Base-by-base conservation (phyloP, 2,113 vertebrate genomes). In the Antennarius striatus region DNA sequence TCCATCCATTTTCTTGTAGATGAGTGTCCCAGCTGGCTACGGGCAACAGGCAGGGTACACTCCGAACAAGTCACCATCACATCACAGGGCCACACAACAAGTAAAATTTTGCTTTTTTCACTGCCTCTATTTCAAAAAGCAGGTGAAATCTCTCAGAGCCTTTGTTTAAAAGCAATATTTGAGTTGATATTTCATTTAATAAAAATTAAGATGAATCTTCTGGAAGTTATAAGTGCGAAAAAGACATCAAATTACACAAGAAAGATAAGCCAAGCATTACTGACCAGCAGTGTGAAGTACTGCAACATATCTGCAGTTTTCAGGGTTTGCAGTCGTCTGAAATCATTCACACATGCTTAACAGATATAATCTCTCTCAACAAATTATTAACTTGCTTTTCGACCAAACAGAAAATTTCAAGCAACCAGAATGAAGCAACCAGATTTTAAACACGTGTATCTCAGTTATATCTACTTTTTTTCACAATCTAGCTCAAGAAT, bases 251-350 rank as follows among this genome's bases (percentile, higher is more conserved):
- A 6, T 7, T 5, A 29, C 4, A 66, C 1, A 36, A 5, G 52
- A 3, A 47, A 54, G 39, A 49, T 12, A 10, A 49, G 39, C 40
- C 4, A 49, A 56, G 10, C 48, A 14, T 11, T 3, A 75, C 82
- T n/a, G 72, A 91, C 88, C 80, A 91, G 80, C 29, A 79, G 63
- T 10, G 7, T 14, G 4, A 90, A n/a, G 8, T 82, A 22, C 22
- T 68, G 67, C 6, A 61, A 29, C 88, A 91, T 91, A 1, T 74
- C 74, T 63, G 15, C 16, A 50, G 64, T 50, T 46, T 43, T 53
- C 49, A 29, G 5, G 3, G 28, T 65, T 39, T 70, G 43, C 1
- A 63, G 48, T 57, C 56, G 48, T 57, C 52, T 55, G 28, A n/a
- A 13, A 29, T 70, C 17, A 55, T 40, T 66, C 32, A 57, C 64